Evolutionary conservation across 2,797 vertebrate species (phyloP), one percentile per base, ranked within the genome.

Genomic region (Salmo trutta): DNA sequence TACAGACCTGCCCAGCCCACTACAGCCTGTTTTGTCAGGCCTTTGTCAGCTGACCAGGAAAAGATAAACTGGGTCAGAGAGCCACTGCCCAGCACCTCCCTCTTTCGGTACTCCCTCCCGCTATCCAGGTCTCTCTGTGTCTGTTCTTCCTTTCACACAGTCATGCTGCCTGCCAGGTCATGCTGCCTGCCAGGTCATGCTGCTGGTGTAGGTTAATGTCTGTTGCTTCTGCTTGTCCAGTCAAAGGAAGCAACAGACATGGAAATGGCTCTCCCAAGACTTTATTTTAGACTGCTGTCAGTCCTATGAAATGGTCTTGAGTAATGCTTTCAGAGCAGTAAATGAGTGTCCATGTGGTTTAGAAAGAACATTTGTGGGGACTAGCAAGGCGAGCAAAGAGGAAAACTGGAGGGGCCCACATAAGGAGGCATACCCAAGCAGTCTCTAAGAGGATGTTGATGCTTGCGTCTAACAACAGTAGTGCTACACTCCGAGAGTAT

Each of bases 21-120:
- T 54, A 3, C 56, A 76, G 33, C 76, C 78, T 86, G 84, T 90
- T 75, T 81, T 73, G 74, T 79, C 83, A 19, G 72, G 78, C 79
- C 67, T 71, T 79, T 81, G 85, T 93, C 91, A 92, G 91, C 90
- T 93, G 92, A 92, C 84, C 0, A 82, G 79, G 79, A 81, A 66
- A 81, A 66, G 70, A 75, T 84, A 90, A 93, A 92, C 74, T 92
- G 81, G 93, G 92, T 94, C 92, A 79, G 67, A 81, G 83, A 84
- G 87, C 74, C 81, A 77, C 79, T 87, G 84, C 86, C 51, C 72
- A 17, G 24, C 29, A 21, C 21, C 69, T 12, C 64, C 27, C 47
- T 64, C 64, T 27, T 0, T 74, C 71, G 4, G 1, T 12, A 21
- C 62, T 71, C 73, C 10, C 33, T 21, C 59, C 70, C 54, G 67